Evolutionary conservation across 2,113 vertebrate species (phyloP).

Genomic region (Esox niger): DNA sequence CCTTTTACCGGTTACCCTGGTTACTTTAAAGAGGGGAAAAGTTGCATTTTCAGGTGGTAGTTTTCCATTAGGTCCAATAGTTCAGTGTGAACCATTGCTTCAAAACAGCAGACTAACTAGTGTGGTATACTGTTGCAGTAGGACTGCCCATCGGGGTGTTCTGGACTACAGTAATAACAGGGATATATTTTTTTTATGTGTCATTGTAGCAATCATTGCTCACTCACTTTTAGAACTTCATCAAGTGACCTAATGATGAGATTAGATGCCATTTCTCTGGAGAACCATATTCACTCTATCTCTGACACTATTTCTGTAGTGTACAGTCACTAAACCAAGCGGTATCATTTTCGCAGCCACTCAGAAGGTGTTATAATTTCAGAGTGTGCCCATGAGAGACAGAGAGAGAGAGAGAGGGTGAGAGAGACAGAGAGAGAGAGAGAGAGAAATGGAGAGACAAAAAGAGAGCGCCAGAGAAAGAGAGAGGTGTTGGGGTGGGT

Average conservation of each 20-base stretch:
- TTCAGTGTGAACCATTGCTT: neutral
- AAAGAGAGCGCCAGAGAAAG: slow-evolving; percentile 5
- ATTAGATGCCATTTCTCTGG: slow-evolving; percentile 38
- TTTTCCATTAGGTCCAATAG: neutral
- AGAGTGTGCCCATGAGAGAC: slow-evolving; percentile 36
- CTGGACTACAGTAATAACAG: neutral
- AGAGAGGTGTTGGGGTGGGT: slow-evolving; percentile 14
- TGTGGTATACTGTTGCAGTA: neutral
- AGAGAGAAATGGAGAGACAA: neutral
- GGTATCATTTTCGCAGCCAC: slow-evolving; percentile 57
- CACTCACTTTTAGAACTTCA: neutral
- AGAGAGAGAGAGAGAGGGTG: neutral
- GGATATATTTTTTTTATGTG: neutral
- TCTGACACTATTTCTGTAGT: slow-evolving; percentile 51
- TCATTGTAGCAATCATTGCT: neutral
- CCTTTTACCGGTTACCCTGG: slow-evolving; percentile 1
- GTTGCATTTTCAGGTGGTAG: neutral
- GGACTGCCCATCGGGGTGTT: neutral
- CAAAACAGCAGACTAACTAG: neutral
- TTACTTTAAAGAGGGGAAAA: slow-evolving; percentile 14
- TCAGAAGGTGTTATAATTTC: slow-evolving; percentile 66
- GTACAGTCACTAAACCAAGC: slow-evolving; percentile 44
- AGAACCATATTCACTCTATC: slow-evolving; percentile 47
- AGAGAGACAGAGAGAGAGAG: neutral
- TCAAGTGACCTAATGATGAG: neutral